Base-by-base conservation (phyloP, 2,797 vertebrate genomes). In the Bovichtus diacanthus region DNA sequence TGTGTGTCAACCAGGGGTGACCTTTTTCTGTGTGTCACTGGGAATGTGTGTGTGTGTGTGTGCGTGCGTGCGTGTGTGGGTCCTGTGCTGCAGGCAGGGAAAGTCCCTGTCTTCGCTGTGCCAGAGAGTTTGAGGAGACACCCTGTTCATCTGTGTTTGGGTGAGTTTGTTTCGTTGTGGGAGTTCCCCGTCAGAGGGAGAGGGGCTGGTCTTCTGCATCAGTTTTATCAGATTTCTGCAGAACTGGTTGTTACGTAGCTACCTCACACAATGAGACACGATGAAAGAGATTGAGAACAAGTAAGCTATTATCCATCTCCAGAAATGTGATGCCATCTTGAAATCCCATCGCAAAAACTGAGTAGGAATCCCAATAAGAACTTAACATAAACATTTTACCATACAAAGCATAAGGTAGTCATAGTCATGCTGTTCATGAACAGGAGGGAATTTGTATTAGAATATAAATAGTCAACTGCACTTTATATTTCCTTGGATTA, bases 81-180 rank as follows among this genome's bases (percentile, higher is more conserved):
- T 31, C 43, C 64, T 58, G 47, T 58, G 87, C 90, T 90, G 76
- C 64, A 70, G 90, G 90, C 91, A 27, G 81, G 88, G 91, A 92
- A 91, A 93, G 91, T 92, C 91, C 90, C 90, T 9, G 82, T 82
- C 70, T 73, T 61, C 3, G 0, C 34, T 27, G 65, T 74, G 74
- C 61, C 76, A 78, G 55, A 50, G 60, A 81, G 83, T 80, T 68
- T 16, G 74, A 86, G 80, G 78, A 75, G 83, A 86, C 88, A 88
- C 88, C 87, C 84, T 25, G 9, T 80, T 87, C 60, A 23, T 84
- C 53, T 85, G 71, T 80, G 68, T 69, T 80, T 60, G 74, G 71
- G 58, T 70, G 74, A 72, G 69, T 75, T 76, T 75, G 70, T 83
- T 69, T 65, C 16, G 15, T 46, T 67, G 56, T 63, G 74, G 83